These are phyloP conservation scores for Halcyon malimbica DNA, from an alignment of 2,113 vertebrate species.

Conservation along the genomic window DNA sequence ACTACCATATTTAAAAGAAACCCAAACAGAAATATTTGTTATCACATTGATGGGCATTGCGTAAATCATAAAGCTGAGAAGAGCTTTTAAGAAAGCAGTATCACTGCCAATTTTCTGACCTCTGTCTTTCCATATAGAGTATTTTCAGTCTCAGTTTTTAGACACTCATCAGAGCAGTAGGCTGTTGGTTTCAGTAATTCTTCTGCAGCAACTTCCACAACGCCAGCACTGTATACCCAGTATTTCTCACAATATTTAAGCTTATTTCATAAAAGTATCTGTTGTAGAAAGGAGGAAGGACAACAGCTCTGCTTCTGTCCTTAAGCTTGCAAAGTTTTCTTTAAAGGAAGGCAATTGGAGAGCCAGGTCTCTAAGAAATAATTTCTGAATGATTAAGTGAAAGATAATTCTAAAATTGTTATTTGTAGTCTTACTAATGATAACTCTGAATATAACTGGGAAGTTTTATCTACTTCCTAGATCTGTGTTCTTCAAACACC, in stretches of 20 bases:
- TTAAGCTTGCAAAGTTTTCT: neutral
- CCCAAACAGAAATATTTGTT: neutral
- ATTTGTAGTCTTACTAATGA: neutral
- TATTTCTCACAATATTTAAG: neutral
- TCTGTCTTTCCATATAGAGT: neutral
- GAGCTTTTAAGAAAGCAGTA: neutral
- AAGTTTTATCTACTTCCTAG: neutral
- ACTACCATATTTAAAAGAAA: neutral
- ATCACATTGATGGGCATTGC: neutral
- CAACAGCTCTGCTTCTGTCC: neutral
- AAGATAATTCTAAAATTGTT: neutral
- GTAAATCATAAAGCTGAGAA: neutral
- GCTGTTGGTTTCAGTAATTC: neutral
- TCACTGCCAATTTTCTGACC: neutral
- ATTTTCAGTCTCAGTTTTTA: neutral
- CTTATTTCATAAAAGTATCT: neutral
- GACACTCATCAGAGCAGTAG: neutral
- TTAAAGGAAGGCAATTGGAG: neutral
- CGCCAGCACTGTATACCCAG: neutral
- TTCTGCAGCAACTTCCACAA: neutral
- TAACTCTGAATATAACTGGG: neutral
- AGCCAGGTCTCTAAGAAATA: neutral
- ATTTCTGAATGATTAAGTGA: neutral
- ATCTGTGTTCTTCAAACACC: neutral
- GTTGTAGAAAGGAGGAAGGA: neutral